phyloP scores from a whole-genome alignment of 1,140 invertebrate species.

The Pogonognathellus flavescens region DNA sequence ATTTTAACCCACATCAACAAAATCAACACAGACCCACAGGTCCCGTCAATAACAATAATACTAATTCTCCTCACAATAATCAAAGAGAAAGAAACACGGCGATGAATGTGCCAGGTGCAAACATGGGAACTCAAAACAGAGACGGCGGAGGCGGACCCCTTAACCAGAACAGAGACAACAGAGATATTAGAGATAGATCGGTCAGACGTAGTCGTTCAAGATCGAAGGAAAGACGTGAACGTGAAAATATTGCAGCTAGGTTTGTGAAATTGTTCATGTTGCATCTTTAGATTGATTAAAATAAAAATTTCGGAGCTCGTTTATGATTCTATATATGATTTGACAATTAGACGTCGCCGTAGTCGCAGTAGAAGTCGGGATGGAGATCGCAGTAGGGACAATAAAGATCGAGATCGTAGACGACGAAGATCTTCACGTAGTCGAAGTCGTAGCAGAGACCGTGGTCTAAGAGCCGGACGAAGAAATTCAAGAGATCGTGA shows the following conservation, averaged over 20 bases:
- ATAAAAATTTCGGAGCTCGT: background rate
- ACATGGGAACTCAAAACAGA: constrained; percentile 57
- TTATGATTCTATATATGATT: background rate
- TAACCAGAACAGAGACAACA: background rate
- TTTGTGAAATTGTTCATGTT: constrained; percentile 13
- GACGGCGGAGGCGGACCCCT: background rate
- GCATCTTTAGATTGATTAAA: background rate
- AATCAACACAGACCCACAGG: constrained; percentile 47
- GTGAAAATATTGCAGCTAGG: constrained; percentile 22
- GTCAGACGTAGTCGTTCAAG: constrained; percentile 62
- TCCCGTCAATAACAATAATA: constrained; percentile 25
- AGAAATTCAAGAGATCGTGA: constrained; percentile 58
- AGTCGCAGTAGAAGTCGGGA: constrained; percentile 53
- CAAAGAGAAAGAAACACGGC: constrained; percentile 60
- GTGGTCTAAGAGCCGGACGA: constrained; percentile 28
- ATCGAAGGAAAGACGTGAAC: constrained; percentile 53
- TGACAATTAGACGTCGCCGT: constrained; percentile 40
- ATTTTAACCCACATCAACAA: constrained; percentile 44
- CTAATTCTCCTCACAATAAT: constrained; percentile 61
- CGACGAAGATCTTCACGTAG: constrained; percentile 54
- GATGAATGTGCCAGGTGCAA: constrained; percentile 39
- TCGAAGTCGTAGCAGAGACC: constrained; percentile 60
- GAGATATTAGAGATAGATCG: constrained; percentile 61
- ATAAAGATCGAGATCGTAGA: constrained; percentile 46
- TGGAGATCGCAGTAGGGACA: constrained; percentile 60